These are phyloP conservation scores for Horisme vitalbata DNA, from an alignment of 2,888 invertebrate species.

Conservation along the genomic window DNA sequence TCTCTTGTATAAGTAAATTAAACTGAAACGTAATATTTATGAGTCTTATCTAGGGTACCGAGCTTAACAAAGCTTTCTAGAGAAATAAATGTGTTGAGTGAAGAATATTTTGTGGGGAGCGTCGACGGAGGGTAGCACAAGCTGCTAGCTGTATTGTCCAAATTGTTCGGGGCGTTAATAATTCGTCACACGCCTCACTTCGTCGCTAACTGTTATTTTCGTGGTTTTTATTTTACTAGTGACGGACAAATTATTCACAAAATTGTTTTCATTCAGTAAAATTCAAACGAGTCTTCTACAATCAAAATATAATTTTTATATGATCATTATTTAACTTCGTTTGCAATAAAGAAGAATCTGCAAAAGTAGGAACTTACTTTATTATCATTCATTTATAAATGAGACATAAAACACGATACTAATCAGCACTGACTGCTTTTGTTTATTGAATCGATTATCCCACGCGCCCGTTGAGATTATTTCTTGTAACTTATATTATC, in stretches of 20 bases:
- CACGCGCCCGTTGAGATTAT: slow-evolving; percentile 54
- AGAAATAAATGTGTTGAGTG: slow-evolving; percentile 53
- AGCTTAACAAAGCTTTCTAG: slow-evolving; percentile 45
- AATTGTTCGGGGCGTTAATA: slow-evolving; percentile 68
- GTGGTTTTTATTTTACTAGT: slow-evolving; percentile 40
- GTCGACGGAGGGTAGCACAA: slow-evolving; percentile 43
- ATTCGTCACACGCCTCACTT: slow-evolving; percentile 63
- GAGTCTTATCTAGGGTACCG: slow-evolving; percentile 36
- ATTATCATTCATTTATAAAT: slow-evolving; percentile 43
- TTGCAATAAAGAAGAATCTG: no score
- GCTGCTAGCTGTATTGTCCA: slow-evolving; percentile 60
- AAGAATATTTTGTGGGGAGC: slow-evolving; percentile 48
- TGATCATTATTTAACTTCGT: no score
- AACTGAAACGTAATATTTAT: slow-evolving; percentile 35
- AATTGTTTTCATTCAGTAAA: slow-evolving; percentile 16
- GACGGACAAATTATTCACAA: slow-evolving; percentile 26
- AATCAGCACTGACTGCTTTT: slow-evolving; percentile 57
- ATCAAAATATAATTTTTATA: slow-evolving; percentile 27
- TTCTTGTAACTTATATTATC: slow-evolving; percentile 55
- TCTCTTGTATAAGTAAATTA: slow-evolving; percentile 28
- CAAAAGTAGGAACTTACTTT: no score
- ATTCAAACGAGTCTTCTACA: slow-evolving; percentile 15
- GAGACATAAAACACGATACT: slow-evolving; percentile 54
- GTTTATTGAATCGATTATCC: slow-evolving; percentile 68
- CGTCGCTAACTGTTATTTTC: slow-evolving; percentile 56